Evolutionary conservation across 2,888 invertebrate species (phyloP).

Genomic region (Vandiemenella viatica): DNA sequence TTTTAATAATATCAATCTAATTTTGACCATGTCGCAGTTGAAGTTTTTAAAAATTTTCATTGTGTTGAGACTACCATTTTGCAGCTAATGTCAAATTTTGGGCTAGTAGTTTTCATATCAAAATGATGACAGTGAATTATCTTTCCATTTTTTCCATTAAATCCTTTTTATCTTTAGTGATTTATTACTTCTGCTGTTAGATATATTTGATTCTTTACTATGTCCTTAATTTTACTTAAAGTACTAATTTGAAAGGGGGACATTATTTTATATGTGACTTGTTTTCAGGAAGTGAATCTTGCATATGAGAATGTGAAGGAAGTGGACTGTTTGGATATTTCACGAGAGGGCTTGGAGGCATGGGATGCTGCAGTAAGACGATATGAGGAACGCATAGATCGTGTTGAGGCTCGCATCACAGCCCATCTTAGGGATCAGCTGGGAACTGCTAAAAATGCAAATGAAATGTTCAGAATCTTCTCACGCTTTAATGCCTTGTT

Average conservation of each 20-base stretch:
- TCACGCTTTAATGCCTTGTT: constrained; percentile 97
- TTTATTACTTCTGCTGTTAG: not conserved
- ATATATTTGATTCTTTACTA: not conserved
- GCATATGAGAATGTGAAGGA: constrained; percentile 98
- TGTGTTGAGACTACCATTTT: too few relatives aligned
- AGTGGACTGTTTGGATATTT: constrained; percentile 93
- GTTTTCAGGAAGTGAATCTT: constrained; percentile 50
- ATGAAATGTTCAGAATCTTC: constrained; percentile 99
- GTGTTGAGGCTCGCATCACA: constrained; percentile 95
- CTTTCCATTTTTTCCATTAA: too few relatives aligned
- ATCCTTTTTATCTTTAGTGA: not conserved
- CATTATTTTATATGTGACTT: constrained; percentile 5
- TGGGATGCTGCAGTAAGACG: constrained; percentile 96
- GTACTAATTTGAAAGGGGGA: too few relatives aligned
- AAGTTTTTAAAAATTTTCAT: too few relatives aligned
- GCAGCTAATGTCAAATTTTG: too few relatives aligned
- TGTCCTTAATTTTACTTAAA: too few relatives aligned
- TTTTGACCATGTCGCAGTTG: too few relatives aligned
- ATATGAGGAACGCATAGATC: constrained; percentile 95
- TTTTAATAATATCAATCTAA: too few relatives aligned
- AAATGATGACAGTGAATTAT: too few relatives aligned
- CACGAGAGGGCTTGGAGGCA: constrained; percentile 88
- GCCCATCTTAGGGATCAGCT: constrained; percentile 93
- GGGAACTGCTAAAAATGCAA: constrained; percentile 96
- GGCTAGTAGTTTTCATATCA: too few relatives aligned